These are phyloP conservation scores for Falco cherrug DNA, from an alignment of 2,797 vertebrate genomes.

Conservation along the genomic window DNA sequence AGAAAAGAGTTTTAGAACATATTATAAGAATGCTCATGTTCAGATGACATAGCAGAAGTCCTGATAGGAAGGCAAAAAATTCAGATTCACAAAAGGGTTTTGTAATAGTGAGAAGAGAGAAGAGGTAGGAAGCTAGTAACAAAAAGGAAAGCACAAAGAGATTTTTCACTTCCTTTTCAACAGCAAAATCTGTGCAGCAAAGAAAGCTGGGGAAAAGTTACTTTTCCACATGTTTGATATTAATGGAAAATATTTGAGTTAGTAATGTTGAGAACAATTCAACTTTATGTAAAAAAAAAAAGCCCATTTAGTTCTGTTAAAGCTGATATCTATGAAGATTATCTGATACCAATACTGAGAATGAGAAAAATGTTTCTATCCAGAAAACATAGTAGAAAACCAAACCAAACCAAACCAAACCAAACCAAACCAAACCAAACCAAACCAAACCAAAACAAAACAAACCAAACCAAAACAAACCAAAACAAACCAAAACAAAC, in stretches of 20 bases:
- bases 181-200: not conserved
- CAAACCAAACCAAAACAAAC: too few relatives aligned
- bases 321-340: not conserved
- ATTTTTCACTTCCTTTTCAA: not conserved
- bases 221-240: not conserved
- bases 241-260: not conserved
- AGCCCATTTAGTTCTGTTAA: not conserved
- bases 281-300: not conserved
- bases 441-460: too few relatives aligned
- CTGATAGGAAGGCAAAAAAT: not conserved
- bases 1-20: not conserved
- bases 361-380: not conserved
- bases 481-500: too few relatives aligned
- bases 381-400: not conserved
- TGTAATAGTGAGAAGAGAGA: not conserved
- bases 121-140: not conserved
- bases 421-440: too few relatives aligned
- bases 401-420: too few relatives aligned
- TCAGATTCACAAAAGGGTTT: not conserved
- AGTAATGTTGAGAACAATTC: not conserved
- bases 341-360: not conserved
- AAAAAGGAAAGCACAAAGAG: not conserved
- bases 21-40: not conserved
- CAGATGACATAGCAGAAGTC: not conserved
- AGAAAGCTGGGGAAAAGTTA: not conserved